A percentile compares a stretch with the other conserved stretches of the same genome.
Conservation (phyloP, 2,888 invertebrate species). For the Ectropis crepuscularia region DNA sequence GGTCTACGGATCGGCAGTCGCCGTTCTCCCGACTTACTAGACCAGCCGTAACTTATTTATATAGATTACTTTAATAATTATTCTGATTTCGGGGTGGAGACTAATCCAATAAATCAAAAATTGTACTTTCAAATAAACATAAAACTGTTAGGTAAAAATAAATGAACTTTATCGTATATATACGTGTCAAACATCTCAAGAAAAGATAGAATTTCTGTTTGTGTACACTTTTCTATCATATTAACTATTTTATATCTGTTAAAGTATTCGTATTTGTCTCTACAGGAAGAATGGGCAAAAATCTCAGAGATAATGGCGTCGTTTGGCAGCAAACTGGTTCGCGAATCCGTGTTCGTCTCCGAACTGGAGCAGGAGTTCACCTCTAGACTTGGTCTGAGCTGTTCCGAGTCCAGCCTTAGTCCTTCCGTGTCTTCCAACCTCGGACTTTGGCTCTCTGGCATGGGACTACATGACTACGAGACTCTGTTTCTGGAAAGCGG, state of each 20-base stretch:
- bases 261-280: background rate
- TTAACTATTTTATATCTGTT: background rate
- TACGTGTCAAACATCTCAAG: too few relatives aligned
- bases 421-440: constrained; percentile 87
- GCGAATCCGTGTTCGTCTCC: constrained; percentile 91
- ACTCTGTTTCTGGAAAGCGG: constrained; percentile 93
- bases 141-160: too few relatives aligned
- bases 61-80: too few relatives aligned
- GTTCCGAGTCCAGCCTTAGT: constrained; percentile 84
- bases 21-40: too few relatives aligned
- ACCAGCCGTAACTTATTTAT: too few relatives aligned
- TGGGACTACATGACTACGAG: constrained; percentile 93
- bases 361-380: constrained; percentile 93
- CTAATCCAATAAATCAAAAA: too few relatives aligned
- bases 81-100: too few relatives aligned
- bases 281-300: constrained; percentile 97
- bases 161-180: too few relatives aligned
- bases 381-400: constrained; percentile 86
- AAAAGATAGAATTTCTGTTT: too few relatives aligned
- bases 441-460: constrained; percentile 91
- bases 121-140: too few relatives aligned
- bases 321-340: constrained; percentile 93
- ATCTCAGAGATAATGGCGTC: constrained; percentile 98
- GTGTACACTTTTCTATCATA: too few relatives aligned
- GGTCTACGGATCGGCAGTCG: too few relatives aligned